Evolutionary conservation across 2,113 vertebrate species (phyloP), one percentile per base, ranked within the genome.

Genomic region (Nothocercus julius): DNA sequence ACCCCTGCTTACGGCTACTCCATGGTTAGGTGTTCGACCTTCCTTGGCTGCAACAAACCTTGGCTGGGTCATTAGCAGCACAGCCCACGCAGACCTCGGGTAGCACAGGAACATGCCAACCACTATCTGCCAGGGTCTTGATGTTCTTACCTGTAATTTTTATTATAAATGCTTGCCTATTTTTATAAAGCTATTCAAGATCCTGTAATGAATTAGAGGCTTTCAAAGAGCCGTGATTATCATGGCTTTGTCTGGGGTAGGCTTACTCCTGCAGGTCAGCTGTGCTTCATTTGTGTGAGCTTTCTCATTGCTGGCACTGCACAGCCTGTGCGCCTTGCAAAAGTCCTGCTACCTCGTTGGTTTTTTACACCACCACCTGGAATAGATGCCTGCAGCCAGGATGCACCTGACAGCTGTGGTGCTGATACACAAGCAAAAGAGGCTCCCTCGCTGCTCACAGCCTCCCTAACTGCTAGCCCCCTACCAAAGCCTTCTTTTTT

Each of bases 241-340:
- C 63, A 66, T 13, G 49, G 80, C 25, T 92, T 69, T 15, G 5
- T 69, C 56, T 68, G 73, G 42, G 27, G 76, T 36, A 77, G 47
- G 27, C 54, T 80, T 63, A 73, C 66, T 92, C 77, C 84, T 86
- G 84, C 73, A 87, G 84, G 77, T 77, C 53, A 91, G 77, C 63
- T 61, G 27, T 38, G 59, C 36, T 63, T 49, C 3, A 30, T 30
- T 30, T 22, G 49, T 5, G 56, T 62, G 66, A 78, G 25, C 42
- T 72, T 68, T 44, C 86, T 74, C 67, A 2, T 4, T 21, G 67
- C 63, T 47, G 20, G 62, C 78, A 38, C 80, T 38, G 63, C 93
- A 85, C 38, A n/a, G 51, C 32, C 45, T 15, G 2, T 2, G 24
- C 27, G 24, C 14, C 32, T 12, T 3, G 47, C 44, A 15, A 7